Base-by-base conservation (phyloP, 1,140 invertebrate species). In the Drosophila eugracilis region DNA sequence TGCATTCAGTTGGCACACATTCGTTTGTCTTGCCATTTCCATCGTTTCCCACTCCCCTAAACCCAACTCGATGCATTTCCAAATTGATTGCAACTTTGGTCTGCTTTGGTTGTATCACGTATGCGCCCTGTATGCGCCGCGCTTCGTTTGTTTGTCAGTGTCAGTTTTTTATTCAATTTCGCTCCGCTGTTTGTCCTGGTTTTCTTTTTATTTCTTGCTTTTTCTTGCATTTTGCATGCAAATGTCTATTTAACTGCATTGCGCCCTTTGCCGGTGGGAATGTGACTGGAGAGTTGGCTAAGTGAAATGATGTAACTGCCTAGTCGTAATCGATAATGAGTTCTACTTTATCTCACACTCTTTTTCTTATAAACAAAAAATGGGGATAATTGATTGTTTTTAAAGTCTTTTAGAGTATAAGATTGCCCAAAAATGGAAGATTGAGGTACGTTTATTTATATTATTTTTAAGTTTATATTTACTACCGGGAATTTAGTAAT, bases 31-130 rank as follows among this genome's bases (percentile, higher is more conserved):
- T 73, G 47, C 54, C 42, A 53, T 36, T 32, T 39, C 21, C 30
- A 26, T 36, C 22, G 48, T 49, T 47, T 53, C 55, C 49, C 59
- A 48, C 44, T 47, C 53, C 32, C 39, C 15, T n/a, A n/a, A 41
- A 39, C 44, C 53, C 54, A 32, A 53, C 39, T 53, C 41, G 63
- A 59, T 89, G 78, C 77, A 83, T 72, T 83, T 77, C 28, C 45
- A 90, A 90, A 90, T 90, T 90, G 84, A 90, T 86, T 90, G 84
- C 80, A 90, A 79, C 78, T 90, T 88, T 81, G 66, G 57, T 78
- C 36, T 34, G 53, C 52, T 75, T 42, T n/a, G n/a, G 60, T 59
- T 42, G 37, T 63, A 69, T 75, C 76, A 83, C 63, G 73, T 77
- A 81, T 73, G 53, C 73, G 59, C 52, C 58, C 53, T 62, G 69